Percentiles rank a stretch among this genome's conserved stretches.
Conservation (phyloP, 2,888 invertebrate genomes). For the Apoda limacodes region DNA sequence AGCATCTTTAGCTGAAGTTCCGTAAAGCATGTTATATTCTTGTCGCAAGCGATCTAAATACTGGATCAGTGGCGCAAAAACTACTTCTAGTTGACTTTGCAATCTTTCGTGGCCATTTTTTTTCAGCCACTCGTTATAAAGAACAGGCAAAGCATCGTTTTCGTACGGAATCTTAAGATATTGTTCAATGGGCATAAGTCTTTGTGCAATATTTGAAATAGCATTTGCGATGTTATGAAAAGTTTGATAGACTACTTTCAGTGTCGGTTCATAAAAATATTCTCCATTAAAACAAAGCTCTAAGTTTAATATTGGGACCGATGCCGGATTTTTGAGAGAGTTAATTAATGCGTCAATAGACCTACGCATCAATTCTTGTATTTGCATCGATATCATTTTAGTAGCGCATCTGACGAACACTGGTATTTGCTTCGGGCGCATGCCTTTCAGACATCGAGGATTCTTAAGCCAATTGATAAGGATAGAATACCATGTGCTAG, state of each 20-base stretch:
- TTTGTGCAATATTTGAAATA: slow-evolving; percentile 66
- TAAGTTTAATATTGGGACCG: slow-evolving; percentile 73
- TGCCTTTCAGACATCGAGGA: slow-evolving; percentile 51
- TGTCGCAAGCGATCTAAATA: slow-evolving; percentile 65
- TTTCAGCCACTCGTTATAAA: slow-evolving; percentile 68
- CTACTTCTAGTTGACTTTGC: slow-evolving; percentile 54
- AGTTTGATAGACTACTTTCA: slow-evolving; percentile 62
- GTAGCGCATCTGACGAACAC: slow-evolving; percentile 53
- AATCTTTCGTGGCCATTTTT: slow-evolving; percentile 64
- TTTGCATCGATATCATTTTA: slow-evolving; percentile 65
- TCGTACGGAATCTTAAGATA: slow-evolving; percentile 50
- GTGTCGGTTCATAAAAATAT: slow-evolving; percentile 70
- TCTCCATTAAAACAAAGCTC: slow-evolving; percentile 64
- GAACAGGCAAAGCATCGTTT: slow-evolving; percentile 65
- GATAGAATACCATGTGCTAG: slow-evolving; percentile 54
- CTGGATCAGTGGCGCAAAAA: slow-evolving; percentile 66
- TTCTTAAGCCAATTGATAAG: slow-evolving; percentile 59
- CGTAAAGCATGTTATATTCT: slow-evolving; percentile 70
- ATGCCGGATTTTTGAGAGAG: slow-evolving; percentile 57
- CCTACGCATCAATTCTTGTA: slow-evolving; percentile 75
- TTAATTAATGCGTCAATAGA: slow-evolving; percentile 74
- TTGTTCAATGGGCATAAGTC: slow-evolving; percentile 70
- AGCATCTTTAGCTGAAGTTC: slow-evolving; percentile 52
- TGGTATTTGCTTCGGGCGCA: slow-evolving; percentile 43
- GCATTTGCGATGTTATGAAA: slow-evolving; percentile 71